Evolutionary conservation across 2,113 vertebrate species (phyloP).

Genomic region (Prionailurus viverrinus): DNA sequence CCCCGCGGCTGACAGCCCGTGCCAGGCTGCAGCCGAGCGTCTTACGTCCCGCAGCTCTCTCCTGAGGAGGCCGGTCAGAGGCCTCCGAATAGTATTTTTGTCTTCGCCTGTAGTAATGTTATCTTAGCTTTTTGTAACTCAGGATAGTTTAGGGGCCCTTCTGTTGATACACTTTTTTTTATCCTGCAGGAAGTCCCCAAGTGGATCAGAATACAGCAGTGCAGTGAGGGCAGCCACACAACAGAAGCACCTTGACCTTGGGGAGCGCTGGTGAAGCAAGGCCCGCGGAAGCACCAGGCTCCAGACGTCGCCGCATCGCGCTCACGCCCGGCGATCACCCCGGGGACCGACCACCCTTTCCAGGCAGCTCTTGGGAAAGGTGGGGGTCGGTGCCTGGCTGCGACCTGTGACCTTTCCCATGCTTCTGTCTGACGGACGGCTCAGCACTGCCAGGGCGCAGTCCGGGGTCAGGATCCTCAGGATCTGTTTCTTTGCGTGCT

Average conservation of each 20-base stretch:
- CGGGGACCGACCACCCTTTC: not conserved
- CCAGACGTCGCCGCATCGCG: accelerated
- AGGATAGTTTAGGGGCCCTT: not conserved
- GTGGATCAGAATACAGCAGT: not conserved
- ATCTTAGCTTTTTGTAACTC: not conserved
- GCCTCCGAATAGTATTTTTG: not conserved
- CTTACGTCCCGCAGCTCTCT: not conserved
- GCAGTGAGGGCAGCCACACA: too few species aligned
- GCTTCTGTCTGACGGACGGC: not conserved
- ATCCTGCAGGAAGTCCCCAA: not conserved
- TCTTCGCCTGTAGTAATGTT: not conserved
- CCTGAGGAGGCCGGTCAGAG: not conserved
- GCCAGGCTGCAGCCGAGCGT: not conserved
- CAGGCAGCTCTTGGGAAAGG: not conserved
- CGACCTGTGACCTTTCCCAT: not conserved
- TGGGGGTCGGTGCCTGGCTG: not conserved
- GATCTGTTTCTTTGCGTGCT: too few species aligned
- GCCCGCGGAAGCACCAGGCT: not conserved
- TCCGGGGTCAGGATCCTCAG: not conserved
- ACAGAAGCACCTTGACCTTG: not conserved
- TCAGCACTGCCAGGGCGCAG: not conserved
- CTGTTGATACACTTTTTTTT: not conserved
- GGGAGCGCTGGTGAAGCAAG: not conserved
- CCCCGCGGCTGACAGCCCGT: not conserved
- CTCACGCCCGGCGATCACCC: not conserved